Evolutionary conservation across 2,888 invertebrate genomes (phyloP), one percentile per base, ranked within the genome.

Genomic region (Nomada hirtipes): DNA sequence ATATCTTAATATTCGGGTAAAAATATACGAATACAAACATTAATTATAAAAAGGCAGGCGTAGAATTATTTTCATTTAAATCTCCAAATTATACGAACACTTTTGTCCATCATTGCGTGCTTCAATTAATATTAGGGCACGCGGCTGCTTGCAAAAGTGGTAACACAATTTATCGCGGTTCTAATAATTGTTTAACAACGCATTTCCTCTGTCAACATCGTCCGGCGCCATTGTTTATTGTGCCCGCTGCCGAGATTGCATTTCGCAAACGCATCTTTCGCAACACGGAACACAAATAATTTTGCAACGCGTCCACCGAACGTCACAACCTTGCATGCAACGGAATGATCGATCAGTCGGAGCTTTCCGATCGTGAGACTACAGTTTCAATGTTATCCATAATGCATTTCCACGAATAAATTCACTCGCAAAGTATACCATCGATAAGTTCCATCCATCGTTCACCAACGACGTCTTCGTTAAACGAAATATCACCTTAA

Each of bases 301-400:
- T 67, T 67, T 23, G 23, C 36, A 52, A 23, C 20, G 4, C 18
- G 67, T 67, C 36, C 23, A 47, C 47, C n/a, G 4, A 36, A 9
- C 57, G 36, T 59, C 59, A 55, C 18, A 13, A 23, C 20, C n/a
- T 23, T 50, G 74, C 65, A 36, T 29, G 59, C 20, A 23, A n/a
- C 13, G 42, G 9, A 23, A 47, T 57, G 20, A 59, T 59, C 29
- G 47, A 65, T 36, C 47, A 55, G 11, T n/a, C 15, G 20, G 42
- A 50, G 10, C 4, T 36, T 36, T 36, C 36, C 36, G 36, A 29
- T 15, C 2, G 2, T 26, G 18, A 50, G 52, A 18, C 20, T 4
- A 42, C 15, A 2, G 47, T 20, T 23, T 59, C n/a, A 7, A 10
- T 11, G n/a, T 11, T 18, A 7, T 15, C 20, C 50, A 15, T 20